Percentiles rank a stretch among this genome's conserved stretches.
Conservation (phyloP, 2,888 invertebrate genomes). For the Chymomyza caudatula region DNA sequence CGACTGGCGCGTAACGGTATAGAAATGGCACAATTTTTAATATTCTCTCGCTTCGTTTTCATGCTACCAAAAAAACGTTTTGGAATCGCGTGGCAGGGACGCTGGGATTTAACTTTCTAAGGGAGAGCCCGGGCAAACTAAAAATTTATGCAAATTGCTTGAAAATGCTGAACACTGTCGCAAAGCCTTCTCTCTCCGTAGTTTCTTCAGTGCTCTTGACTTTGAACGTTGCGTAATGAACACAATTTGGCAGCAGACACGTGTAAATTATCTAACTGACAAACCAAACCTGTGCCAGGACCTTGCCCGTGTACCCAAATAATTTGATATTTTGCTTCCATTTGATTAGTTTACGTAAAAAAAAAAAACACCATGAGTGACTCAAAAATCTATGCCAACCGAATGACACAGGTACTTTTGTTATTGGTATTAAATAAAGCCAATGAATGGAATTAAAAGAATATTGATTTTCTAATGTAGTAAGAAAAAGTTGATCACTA, state of each 20-base stretch:
- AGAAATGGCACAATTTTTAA: not conserved
- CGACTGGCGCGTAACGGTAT: not conserved
- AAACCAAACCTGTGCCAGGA: not conserved
- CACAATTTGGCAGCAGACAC: not conserved
- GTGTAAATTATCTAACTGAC: not conserved
- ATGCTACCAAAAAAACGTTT: not conserved
- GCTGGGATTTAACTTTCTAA: slow-evolving; percentile 7
- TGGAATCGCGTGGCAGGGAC: not conserved
- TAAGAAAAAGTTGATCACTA: too few species aligned
- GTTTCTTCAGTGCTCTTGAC: not conserved
- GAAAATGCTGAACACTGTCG: slow-evolving; percentile 41
- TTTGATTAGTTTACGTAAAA: not conserved
- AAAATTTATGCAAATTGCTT: slow-evolving; percentile 47
- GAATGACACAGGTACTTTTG: too few species aligned
- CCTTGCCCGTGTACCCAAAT: not conserved
- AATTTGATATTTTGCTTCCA: not conserved
- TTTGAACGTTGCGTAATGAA: not conserved
- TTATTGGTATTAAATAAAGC: too few species aligned
- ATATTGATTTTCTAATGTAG: too few species aligned
- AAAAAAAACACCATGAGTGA: too few species aligned
- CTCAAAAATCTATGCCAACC: too few species aligned
- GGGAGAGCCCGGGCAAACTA: slow-evolving; percentile 21
- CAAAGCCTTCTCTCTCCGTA: not conserved
- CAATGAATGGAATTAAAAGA: too few species aligned
- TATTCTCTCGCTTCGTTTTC: not conserved